Conservation (phyloP, 1,140 invertebrate genomes). For the Carcinoscorpius rotundicauda region DNA sequence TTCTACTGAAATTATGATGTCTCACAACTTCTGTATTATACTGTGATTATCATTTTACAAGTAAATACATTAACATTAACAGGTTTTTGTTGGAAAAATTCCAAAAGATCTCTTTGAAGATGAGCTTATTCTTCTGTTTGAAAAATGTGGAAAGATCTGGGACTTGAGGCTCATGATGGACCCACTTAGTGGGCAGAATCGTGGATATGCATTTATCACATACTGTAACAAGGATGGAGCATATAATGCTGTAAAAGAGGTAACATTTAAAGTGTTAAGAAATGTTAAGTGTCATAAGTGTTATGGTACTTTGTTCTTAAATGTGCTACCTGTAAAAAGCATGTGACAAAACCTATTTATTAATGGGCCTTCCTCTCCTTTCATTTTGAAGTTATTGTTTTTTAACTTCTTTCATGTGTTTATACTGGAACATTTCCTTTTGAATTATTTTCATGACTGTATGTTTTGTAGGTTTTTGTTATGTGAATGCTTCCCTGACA, state of each 20-base stretch:
- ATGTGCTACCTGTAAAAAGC: not conserved
- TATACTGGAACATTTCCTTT: too few relatives aligned
- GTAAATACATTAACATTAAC: slow-evolving; percentile 29
- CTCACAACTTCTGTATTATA: too few relatives aligned
- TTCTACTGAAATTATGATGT: too few relatives aligned
- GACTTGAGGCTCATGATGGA: slow-evolving; percentile 99
- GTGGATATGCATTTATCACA: slow-evolving; percentile 98
- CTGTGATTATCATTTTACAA: too few relatives aligned
- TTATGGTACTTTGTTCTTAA: not conserved
- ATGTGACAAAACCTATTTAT: not conserved
- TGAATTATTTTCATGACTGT: too few relatives aligned
- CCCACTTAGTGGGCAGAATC: slow-evolving; percentile 91
- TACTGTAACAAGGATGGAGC: slow-evolving; percentile 88
- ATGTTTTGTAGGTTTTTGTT: too few relatives aligned
- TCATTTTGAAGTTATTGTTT: not conserved
- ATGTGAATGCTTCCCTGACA: too few relatives aligned
- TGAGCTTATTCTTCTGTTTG: slow-evolving; percentile 93
- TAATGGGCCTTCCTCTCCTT: too few relatives aligned
- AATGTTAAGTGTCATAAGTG: too few relatives aligned
- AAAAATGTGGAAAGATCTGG: slow-evolving; percentile 95
- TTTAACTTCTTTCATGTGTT: not conserved
- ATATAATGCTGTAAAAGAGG: slow-evolving; percentile 86
- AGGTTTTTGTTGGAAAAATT: slow-evolving; percentile 96
- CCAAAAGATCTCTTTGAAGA: slow-evolving; percentile 99
- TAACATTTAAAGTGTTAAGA: slow-evolving; percentile 36